Evolutionary conservation across 2,888 invertebrate species (phyloP).

Genomic region (Drosophila meridiana): DNA sequence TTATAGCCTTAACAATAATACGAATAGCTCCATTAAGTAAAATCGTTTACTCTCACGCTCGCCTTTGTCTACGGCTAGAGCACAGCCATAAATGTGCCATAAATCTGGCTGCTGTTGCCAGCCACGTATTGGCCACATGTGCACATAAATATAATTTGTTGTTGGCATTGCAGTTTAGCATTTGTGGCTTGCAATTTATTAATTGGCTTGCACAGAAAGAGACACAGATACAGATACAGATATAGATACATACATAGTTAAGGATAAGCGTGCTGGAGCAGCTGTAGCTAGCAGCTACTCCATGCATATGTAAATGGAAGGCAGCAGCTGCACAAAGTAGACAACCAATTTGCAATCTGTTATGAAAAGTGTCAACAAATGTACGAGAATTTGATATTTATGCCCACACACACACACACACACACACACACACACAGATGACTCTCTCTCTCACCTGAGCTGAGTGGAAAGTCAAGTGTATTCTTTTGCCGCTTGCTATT

Average conservation of each 20-base stretch:
- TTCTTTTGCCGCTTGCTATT: constrained; percentile 49
- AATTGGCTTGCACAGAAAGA: constrained; percentile 56
- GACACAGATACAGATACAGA: background rate
- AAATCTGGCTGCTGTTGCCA: constrained; percentile 26
- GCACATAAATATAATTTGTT: constrained; percentile 51
- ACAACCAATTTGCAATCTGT: constrained; percentile 73
- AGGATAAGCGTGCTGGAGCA: background rate
- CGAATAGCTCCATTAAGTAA: background rate
- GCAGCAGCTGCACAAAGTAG: constrained; percentile 61
- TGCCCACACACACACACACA: constrained; percentile 26
- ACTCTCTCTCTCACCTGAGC: constrained; percentile 36
- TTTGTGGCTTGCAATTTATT: constrained; percentile 60
- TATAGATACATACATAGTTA: background rate
- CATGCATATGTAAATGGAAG: constrained; percentile 18
- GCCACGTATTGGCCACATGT: constrained; percentile 32
- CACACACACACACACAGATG: constrained; percentile 20
- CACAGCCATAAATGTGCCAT: constrained; percentile 31
- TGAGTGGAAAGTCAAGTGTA: constrained; percentile 58
- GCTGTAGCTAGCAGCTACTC: background rate
- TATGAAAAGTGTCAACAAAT: constrained; percentile 71
- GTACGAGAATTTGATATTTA: constrained; percentile 60
- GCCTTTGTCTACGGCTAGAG: background rate
- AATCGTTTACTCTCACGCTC: background rate
- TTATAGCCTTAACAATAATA: background rate
- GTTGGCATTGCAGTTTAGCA: constrained; percentile 32